Evolutionary conservation across 2,888 invertebrate species (phyloP), one percentile per base, ranked within the genome.

Genomic region (Ypsolopha scabrella): DNA sequence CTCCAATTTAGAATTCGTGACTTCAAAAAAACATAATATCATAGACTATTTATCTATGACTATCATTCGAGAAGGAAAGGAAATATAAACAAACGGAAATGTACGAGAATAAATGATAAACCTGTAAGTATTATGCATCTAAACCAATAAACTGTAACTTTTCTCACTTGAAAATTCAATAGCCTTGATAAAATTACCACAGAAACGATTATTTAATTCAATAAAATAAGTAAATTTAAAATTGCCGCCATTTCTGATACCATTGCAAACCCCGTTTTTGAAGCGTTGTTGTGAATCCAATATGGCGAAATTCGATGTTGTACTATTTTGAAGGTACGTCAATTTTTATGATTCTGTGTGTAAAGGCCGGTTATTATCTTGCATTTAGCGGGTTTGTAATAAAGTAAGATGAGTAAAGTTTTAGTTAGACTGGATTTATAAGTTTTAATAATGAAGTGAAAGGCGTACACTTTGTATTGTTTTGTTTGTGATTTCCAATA

Each of bases 271-370:
- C 51, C 48, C 48, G 6, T 54, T 72, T 62, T 87, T 88, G 81
- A 89, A 88, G 90, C 90, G 90, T 90, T 90, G 90, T 90, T 90
- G 89, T 89, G 89, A 88, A 90, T 90, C 88, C 89, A 90, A 90
- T 88, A 90, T 90, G 90, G 90, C 90, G 90, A 80, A 81, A 82
- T 78, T 82, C 83, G 82, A 87, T 87, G 86, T 86, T 86, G 77
- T 81, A 79, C 79, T 82, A 72, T 82, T 86, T 80, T 86, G 83
- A 86, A 85, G 86, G 87, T 85, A 87, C 85, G 87, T 87, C 87
- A 86, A 75, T 83, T 80, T 83, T 85, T 86, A n/a, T 85, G 85
- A 85, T 80, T 81, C 73, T 81, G 72, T 75, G 77, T 82, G 81
- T 63, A 74, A 76, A 76, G 71, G 75, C 73, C 74, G 76, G 80